Conservation (phyloP, 2,888 invertebrate species). For the Conomelus anceps region DNA sequence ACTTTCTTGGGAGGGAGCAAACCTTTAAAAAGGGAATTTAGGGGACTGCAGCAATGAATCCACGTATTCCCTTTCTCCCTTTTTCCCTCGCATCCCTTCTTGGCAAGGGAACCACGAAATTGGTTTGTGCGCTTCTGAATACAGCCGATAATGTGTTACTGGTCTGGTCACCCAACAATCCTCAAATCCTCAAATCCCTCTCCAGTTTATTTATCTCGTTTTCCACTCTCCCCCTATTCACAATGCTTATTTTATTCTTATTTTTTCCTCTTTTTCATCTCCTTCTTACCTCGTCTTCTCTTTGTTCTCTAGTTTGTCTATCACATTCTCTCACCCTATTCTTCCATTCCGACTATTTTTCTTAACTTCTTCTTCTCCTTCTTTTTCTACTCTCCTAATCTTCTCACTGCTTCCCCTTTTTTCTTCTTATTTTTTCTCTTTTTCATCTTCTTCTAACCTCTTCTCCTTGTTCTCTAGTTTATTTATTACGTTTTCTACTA, state of each 20-base stretch:
- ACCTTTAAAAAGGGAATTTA: background rate
- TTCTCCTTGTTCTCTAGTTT: too few relatives aligned
- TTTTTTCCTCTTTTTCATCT: background rate
- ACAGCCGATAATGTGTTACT: background rate
- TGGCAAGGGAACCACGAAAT: background rate
- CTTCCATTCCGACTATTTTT: too few relatives aligned
- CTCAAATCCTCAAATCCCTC: background rate
- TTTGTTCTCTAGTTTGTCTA: too few relatives aligned
- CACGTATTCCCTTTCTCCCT: background rate
- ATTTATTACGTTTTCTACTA: too few relatives aligned
- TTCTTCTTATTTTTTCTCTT: background rate
- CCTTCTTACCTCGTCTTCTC: too few relatives aligned
- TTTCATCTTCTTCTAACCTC: background rate
- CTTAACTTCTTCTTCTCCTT: background rate
- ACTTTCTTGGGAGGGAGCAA: too few relatives aligned
- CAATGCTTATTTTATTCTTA: too few relatives aligned
- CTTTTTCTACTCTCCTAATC: too few relatives aligned
- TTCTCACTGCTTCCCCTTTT: too few relatives aligned
- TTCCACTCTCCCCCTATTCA: background rate
- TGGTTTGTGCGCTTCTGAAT: background rate
- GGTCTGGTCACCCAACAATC: background rate
- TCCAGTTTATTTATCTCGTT: background rate
- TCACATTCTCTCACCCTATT: too few relatives aligned
- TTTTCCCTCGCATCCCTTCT: background rate
- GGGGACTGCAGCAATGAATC: background rate